phyloP scores from a whole-genome alignment of 2,888 invertebrate genomes.

The Mythimna vitellina region DNA sequence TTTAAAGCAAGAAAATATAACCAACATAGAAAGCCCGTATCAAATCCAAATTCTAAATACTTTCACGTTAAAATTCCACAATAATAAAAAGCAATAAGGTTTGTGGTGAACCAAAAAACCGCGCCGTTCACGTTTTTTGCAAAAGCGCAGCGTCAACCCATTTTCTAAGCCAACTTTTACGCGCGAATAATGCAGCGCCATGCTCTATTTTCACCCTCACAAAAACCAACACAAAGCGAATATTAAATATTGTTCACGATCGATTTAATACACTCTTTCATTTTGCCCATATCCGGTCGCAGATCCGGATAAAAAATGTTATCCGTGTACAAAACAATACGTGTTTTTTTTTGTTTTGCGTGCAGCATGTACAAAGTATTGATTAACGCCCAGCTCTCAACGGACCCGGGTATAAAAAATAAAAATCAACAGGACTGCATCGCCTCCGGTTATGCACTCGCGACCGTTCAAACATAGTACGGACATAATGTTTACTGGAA shows the following conservation, averaged over 20 bases:
- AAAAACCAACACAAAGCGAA: conserved; percentile 55
- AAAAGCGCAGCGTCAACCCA: conserved; percentile 31
- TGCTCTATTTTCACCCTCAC: conserved; percentile 44
- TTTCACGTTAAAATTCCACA: conserved; percentile 23
- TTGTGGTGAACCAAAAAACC: conserved; percentile 38
- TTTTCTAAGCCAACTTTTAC: conserved; percentile 49
- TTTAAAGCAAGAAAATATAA: background rate
- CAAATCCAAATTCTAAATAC: conserved; percentile 1
- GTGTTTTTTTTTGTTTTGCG: conserved; percentile 70
- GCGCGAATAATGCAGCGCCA: conserved; percentile 28
- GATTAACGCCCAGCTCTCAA: conserved; percentile 80
- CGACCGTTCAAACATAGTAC: conserved; percentile 73
- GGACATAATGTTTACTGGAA: conserved; percentile 63
- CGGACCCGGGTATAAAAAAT: conserved; percentile 79
- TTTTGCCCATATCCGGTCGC: conserved; percentile 67
- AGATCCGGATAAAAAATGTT: conserved; percentile 72
- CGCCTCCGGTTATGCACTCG: conserved; percentile 79
- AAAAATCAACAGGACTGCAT: conserved; percentile 78
- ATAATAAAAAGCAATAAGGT: conserved; percentile 53
- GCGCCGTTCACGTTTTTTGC: conserved; percentile 32
- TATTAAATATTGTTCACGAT: conserved; percentile 70
- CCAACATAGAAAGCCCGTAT: background rate
- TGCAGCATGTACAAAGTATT: conserved; percentile 77
- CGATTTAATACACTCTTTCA: conserved; percentile 68
- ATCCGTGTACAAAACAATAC: conserved; percentile 70